Conservation (phyloP, 1,140 invertebrate genomes). For the Zaprionus africanus region DNA sequence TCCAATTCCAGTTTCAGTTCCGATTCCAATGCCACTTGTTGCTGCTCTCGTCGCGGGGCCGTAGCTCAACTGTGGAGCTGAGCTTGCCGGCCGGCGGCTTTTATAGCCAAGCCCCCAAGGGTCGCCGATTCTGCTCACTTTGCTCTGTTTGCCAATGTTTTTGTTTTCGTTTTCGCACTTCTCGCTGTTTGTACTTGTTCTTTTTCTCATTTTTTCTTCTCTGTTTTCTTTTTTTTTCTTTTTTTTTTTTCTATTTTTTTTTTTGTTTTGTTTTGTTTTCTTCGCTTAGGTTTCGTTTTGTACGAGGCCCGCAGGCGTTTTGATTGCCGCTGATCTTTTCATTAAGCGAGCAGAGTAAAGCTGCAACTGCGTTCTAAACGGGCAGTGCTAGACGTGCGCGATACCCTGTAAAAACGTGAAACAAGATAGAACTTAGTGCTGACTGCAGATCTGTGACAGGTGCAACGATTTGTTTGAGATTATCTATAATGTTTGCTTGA, state of each 20-base stretch:
- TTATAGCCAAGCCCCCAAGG: conserved; percentile 51
- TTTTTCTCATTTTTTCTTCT: conserved; percentile 9
- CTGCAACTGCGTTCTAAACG: neutral
- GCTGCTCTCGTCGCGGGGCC: conserved; percentile 6
- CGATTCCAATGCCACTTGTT: conserved; percentile 37
- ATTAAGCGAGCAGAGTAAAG: conserved; percentile 75
- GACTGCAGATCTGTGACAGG: neutral
- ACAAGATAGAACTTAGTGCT: neutral
- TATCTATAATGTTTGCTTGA: too few species aligned
- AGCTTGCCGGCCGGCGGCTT: conserved; percentile 60
- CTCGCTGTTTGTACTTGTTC: conserved; percentile 11
- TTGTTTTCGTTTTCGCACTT: conserved; percentile 8
- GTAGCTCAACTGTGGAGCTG: conserved; percentile 62
- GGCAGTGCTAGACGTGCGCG: neutral
- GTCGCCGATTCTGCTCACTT: conserved; percentile 13
- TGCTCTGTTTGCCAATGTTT: conserved; percentile 33
- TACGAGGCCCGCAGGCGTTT: conserved; percentile 30
- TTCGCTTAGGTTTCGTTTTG: neutral
- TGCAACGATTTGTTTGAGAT: too few species aligned
- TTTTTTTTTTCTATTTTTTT: conserved; percentile 6
- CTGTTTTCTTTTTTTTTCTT: conserved; percentile 18
- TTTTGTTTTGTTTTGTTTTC: conserved; percentile 14
- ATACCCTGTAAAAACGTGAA: neutral
- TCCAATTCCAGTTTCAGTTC: neutral
- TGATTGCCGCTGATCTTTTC: conserved; percentile 55